Base-by-base conservation (phyloP, 2,888 invertebrate species). In the Brachyopa scutellaris region DNA sequence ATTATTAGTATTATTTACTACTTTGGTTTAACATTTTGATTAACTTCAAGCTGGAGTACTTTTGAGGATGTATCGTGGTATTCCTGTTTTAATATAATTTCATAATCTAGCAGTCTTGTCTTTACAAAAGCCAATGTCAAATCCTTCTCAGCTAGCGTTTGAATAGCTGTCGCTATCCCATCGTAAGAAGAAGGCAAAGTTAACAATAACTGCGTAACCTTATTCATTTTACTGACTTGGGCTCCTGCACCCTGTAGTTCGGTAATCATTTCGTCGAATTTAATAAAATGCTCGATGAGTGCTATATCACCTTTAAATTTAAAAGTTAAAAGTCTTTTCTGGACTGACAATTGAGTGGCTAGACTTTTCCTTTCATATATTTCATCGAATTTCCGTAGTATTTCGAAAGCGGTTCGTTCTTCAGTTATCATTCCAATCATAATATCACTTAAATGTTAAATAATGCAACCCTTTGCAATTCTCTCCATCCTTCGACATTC, bases 121-220 rank as follows among this genome's bases (percentile, higher is more conserved):
- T 88, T 88, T 2, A 88, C 88, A 80, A 88, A 88, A 7, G 85
- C 86, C n/a, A 89, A 72, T 0, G 86, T 88, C 57, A 89, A 78
- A 70, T 78, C 59, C 9, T 87, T 87, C 66, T 88, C 87, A 0
- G 86, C 77, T 19, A 89, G 80, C 0, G 88, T 88, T 84, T 89
- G 88, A 0, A 89, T 85, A 0, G 89, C 89, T 6, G 89, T 89
- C n/a, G 88, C 85, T 1, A 89, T 85, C 2, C 87, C 87, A 67
- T 89, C 87, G n/a, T n/a, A n/a, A n/a, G 79, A 57, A n/a, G 85
- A 7, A 4, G 89, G 88, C 21, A 89, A 64, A n/a, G 88, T 88
- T 1, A 88, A 38, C 9, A 89, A 80, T n/a, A 89, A 85, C 76
- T 88, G n/a, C n/a, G n/a, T n/a, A n/a, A n/a, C n/a, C n/a, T 87